These are phyloP conservation scores for Drosophila macrothrix DNA, from an alignment of 2,888 invertebrate species.

Conservation along the genomic window DNA sequence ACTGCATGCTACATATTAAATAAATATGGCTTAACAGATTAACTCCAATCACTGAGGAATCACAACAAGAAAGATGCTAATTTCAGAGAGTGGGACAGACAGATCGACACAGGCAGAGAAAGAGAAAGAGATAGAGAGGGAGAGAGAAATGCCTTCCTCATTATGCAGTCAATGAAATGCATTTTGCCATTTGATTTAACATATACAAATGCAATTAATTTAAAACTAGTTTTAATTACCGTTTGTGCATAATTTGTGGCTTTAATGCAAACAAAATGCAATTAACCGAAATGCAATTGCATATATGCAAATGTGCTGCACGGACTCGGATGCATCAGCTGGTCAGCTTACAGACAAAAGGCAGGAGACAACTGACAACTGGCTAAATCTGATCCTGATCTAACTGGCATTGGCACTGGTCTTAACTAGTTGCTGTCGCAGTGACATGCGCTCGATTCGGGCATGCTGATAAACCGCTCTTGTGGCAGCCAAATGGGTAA, in stretches of 20 bases:
- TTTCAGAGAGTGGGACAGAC: background rate
- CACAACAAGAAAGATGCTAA: background rate
- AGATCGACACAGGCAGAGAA: background rate
- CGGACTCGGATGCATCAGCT: background rate
- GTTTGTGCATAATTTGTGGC: slow-evolving; percentile 71
- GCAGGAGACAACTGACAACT: background rate
- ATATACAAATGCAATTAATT: slow-evolving; percentile 66
- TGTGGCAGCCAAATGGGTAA: background rate
- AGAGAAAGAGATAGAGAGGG: background rate
- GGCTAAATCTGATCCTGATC: background rate
- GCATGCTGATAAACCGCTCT: slow-evolving; percentile 4
- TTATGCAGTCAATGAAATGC: slow-evolving; percentile 44
- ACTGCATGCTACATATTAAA: background rate
- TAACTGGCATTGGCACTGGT: background rate
- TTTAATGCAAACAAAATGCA: slow-evolving; percentile 61
- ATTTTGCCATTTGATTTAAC: slow-evolving; percentile 63
- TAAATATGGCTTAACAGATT: background rate
- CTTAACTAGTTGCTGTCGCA: slow-evolving; percentile 13
- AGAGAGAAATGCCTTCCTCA: background rate
- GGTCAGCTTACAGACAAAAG: background rate
- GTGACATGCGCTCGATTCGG: slow-evolving; percentile 30
- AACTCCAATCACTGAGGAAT: background rate
- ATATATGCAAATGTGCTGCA: slow-evolving; percentile 6
- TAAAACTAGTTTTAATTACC: slow-evolving; percentile 69
- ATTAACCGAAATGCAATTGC: slow-evolving; percentile 60